Percentiles rank a stretch among this genome's conserved stretches.
These are phyloP conservation scores for Acromyrmex heyeri DNA, from an alignment of 1,140 invertebrate species.

Conservation along the genomic window DNA sequence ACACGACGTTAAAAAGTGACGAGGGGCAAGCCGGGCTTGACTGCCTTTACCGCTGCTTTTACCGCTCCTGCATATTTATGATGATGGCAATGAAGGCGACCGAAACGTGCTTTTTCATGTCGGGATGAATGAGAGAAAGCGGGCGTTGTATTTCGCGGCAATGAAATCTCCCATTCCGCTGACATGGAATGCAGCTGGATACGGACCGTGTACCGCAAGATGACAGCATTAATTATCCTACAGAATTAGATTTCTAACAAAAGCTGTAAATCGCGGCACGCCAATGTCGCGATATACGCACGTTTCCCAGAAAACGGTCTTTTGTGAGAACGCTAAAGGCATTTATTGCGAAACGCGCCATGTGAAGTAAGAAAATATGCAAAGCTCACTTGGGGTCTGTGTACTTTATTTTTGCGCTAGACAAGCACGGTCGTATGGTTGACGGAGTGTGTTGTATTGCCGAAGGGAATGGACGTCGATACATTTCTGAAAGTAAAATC, in stretches of 20 bases:
- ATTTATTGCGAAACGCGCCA: constrained; percentile 9
- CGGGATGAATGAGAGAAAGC: constrained; percentile 12
- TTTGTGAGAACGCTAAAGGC: neutral
- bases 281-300: neutral
- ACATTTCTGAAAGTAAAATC: constrained; percentile 76
- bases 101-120: constrained; percentile 63
- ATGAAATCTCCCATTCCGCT: constrained; percentile 50
- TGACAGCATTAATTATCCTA: constrained; percentile 34
- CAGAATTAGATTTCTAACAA: constrained; percentile 13
- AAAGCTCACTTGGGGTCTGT: constrained; percentile 14
- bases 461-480: constrained; percentile 46
- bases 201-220: neutral
- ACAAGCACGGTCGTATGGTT: constrained; percentile 25
- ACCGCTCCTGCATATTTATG: constrained; percentile 64
- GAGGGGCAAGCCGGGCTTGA: constrained; percentile 16
- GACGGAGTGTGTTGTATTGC: constrained; percentile 34
- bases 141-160: constrained; percentile 13
- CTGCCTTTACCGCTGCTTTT: constrained; percentile 36
- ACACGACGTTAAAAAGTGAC: constrained; percentile 68
- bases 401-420: constrained; percentile 29
- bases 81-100: constrained; percentile 51
- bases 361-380: constrained; percentile 21
- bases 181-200: neutral
- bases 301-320: neutral
- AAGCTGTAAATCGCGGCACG: neutral